Evolutionary conservation across 2,113 vertebrate species (phyloP).

Genomic region (Hoplias malabaricus): DNA sequence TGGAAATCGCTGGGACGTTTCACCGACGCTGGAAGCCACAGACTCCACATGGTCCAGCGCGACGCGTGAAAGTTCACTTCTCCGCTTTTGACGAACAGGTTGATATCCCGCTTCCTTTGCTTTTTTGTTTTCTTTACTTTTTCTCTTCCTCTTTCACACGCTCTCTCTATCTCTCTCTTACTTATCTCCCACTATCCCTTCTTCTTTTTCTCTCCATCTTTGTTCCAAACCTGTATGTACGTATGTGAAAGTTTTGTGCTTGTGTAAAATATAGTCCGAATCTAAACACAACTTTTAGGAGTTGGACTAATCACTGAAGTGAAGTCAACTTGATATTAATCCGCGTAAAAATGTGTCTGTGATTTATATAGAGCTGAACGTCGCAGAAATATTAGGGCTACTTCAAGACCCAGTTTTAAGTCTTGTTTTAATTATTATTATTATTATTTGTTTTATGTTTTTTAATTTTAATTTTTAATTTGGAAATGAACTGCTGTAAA

Average conservation of each 20-base stretch:
- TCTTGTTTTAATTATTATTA: too few species aligned
- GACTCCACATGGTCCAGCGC: conserved; percentile 81
- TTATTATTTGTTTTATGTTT: too few species aligned
- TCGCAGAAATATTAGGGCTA: too few species aligned
- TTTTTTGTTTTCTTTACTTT: conserved; percentile 33
- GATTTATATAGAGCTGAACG: too few species aligned
- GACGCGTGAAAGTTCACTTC: conserved; percentile 82
- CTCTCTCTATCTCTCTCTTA: too few species aligned
- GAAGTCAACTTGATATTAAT: neutral
- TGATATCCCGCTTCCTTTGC: conserved; percentile 65
- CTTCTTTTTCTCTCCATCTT: conserved; percentile 17
- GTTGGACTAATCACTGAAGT: neutral
- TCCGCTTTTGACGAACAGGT: conserved; percentile 80
- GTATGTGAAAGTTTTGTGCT: neutral
- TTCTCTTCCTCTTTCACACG: neutral
- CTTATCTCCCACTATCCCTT: too few species aligned
- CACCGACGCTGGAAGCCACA: conserved; percentile 72
- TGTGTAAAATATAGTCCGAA: neutral
- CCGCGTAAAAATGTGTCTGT: too few species aligned
- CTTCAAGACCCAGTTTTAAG: too few species aligned
- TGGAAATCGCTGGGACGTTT: conserved; percentile 72
- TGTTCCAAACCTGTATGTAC: conserved; percentile 22
- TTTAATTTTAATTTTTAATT: neutral
- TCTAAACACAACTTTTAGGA: neutral
- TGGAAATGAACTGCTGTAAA: neutral